These are phyloP conservation scores for Spea bombifrons DNA, from an alignment of 2,113 vertebrate genomes.

Conservation along the genomic window DNA sequence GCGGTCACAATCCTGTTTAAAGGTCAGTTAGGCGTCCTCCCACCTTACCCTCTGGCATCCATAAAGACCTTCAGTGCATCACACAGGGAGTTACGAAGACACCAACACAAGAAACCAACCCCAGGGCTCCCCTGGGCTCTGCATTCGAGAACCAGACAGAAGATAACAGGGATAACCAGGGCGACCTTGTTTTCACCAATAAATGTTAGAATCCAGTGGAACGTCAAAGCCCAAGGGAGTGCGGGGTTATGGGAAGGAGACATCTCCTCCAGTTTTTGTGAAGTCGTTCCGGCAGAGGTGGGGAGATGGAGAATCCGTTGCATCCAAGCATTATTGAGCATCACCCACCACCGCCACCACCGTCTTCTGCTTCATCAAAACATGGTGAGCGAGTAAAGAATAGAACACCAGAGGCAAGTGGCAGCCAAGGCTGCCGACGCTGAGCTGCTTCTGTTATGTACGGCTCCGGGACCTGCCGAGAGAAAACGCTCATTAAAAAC, in stretches of 20 bases:
- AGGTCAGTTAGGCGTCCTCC: neutral
- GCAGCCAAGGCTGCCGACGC: slow-evolving; percentile 15
- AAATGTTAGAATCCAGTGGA: neutral
- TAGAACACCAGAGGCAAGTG: slow-evolving; percentile 31
- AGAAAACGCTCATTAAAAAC: slow-evolving; percentile 15
- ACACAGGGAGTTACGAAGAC: slow-evolving; percentile 43
- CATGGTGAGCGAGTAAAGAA: slow-evolving; percentile 28
- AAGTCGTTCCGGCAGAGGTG: slow-evolving; percentile 18
- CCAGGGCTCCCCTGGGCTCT: slow-evolving; percentile 14
- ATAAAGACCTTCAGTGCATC: slow-evolving; percentile 29
- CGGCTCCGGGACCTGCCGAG: slow-evolving; percentile 27
- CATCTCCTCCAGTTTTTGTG: neutral
- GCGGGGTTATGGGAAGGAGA: slow-evolving; percentile 10
- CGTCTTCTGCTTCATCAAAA: slow-evolving; percentile 34
- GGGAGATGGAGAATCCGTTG: slow-evolving; percentile 1
- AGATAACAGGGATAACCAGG: neutral
- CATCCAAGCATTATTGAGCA: slow-evolving; percentile 8
- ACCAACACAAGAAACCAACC: slow-evolving; percentile 46
- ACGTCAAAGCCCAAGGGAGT: slow-evolving; percentile 8
- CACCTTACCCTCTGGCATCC: slow-evolving; percentile 8
- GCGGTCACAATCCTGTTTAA: neutral
- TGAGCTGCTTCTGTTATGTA: slow-evolving; percentile 34
- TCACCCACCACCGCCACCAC: slow-evolving; percentile 32
- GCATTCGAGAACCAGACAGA: neutral
- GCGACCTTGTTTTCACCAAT: neutral